phyloP scores from a whole-genome alignment of 30 jellyfish, hydroid and myxozoan genomes.

The Haliclystus octoradiatus region DNA sequence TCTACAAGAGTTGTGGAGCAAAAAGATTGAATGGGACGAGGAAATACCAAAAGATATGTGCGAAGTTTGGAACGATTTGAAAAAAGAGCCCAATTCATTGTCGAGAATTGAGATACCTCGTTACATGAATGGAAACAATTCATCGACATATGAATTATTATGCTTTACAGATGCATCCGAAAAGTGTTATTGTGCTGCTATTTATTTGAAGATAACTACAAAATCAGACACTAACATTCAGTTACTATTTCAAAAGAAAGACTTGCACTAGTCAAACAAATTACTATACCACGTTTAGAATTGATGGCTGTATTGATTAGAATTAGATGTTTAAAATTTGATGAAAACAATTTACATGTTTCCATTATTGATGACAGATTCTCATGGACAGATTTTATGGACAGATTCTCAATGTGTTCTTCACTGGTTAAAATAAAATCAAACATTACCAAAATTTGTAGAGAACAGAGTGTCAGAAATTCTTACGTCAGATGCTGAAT shows the following conservation, averaged over 20 bases:
- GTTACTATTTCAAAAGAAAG: constrained; percentile 12
- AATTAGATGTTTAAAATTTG: constrained; percentile 10
- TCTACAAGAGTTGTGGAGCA: constrained; percentile 25
- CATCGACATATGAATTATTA: no score
- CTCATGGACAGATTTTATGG: constrained; percentile 1
- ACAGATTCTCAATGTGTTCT: constrained; percentile 26
- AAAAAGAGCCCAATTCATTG: background rate
- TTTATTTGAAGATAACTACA: constrained; percentile 5
- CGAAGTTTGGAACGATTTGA: constrained; percentile 1
- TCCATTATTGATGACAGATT: constrained; percentile 1
- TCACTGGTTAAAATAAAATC: constrained; percentile 8
- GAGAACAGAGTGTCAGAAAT: constrained; percentile 16
- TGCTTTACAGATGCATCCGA: constrained; percentile 24
- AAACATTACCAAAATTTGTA: constrained; percentile 15
- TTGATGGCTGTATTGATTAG: constrained; percentile 7
- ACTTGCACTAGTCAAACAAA: constrained; percentile 6
- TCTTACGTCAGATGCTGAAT: constrained; percentile 2
- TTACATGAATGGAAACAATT: constrained; percentile 1
- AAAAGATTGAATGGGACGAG: constrained; percentile 23
- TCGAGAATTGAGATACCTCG: constrained; percentile 14
- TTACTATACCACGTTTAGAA: constrained; percentile 18
- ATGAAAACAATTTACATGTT: background rate
- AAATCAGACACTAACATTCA: constrained; percentile 1
- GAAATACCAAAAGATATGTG: background rate
- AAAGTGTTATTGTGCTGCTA: constrained; percentile 7